These are phyloP conservation scores for Trematocara macrostoma DNA, from an alignment of 2,113 vertebrate genomes.

Conservation along the genomic window DNA sequence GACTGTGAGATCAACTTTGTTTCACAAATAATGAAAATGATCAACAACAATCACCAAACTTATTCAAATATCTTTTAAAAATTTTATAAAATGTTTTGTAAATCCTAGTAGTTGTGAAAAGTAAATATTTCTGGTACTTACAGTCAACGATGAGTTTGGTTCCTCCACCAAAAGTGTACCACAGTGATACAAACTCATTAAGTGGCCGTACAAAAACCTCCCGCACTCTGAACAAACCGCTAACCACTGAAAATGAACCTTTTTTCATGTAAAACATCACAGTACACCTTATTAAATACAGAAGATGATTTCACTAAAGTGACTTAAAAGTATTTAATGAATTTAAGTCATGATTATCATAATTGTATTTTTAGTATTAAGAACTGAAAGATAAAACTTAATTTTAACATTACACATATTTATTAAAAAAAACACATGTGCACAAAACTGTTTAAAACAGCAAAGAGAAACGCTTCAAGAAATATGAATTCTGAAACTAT, in stretches of 20 bases:
- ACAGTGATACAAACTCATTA: background rate
- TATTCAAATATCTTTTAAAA: no score
- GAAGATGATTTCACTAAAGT: rapidly evolving
- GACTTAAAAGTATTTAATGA: rapidly evolving
- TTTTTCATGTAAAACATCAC: no score
- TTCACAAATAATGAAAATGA: no score
- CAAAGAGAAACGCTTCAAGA: no score
- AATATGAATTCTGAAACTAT: no score
- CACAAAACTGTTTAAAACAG: no score
- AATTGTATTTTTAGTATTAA: rapidly evolving
- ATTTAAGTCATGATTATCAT: rapidly evolving
- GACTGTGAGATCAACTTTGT: no score
- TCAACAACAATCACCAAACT: no score
- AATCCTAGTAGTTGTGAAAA: no score
- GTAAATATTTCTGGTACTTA: background rate
- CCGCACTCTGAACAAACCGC: rapidly evolving
- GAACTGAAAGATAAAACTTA: rapidly evolving
- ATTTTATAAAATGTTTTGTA: no score
- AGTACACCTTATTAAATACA: rapidly evolving
- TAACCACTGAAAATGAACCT: no score
- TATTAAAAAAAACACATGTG: no score
- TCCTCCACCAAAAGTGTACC: background rate
- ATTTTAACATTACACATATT: rapidly evolving
- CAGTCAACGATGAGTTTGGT: background rate
- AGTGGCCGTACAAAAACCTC: background rate